Percentiles rank a stretch among this genome's conserved stretches.
Conservation (phyloP, 1,140 invertebrate species). For the Mactra quadrangularis region DNA sequence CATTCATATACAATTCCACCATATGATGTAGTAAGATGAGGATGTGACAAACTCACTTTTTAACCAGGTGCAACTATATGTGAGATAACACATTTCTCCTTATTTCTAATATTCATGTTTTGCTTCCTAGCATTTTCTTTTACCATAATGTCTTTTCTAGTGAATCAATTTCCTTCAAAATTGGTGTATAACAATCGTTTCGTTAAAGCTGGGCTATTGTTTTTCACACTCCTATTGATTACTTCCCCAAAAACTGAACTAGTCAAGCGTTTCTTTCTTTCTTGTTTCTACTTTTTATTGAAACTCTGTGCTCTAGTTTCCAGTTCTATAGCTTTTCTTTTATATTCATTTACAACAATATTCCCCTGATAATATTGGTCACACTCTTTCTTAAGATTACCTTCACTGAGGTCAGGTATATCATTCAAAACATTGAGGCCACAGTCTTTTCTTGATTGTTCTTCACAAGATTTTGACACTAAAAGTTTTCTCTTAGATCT, state of each 20-base stretch:
- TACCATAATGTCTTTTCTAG: background rate
- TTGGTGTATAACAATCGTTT: slow-evolving; percentile 18
- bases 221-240: background rate
- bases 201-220: background rate
- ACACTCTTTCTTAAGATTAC: background rate
- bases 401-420: background rate
- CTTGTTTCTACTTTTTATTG: background rate
- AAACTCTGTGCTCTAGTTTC: background rate
- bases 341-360: background rate
- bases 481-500: background rate
- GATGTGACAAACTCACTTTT: background rate
- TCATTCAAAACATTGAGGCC: background rate
- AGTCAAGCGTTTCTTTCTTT: background rate
- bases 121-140: slow-evolving; percentile 29
- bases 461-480: background rate
- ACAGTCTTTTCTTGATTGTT: background rate
- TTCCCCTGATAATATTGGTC: background rate
- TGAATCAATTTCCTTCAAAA: slow-evolving; percentile 12
- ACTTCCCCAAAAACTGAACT: background rate
- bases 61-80: background rate
- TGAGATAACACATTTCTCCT: background rate
- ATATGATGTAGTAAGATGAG: background rate
- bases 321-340: background rate
- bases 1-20: background rate
- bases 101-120: slow-evolving; percentile 14